These are phyloP conservation scores for Scaptomyza parva DNA, from an alignment of 2,888 invertebrate genomes.

Conservation along the genomic window DNA sequence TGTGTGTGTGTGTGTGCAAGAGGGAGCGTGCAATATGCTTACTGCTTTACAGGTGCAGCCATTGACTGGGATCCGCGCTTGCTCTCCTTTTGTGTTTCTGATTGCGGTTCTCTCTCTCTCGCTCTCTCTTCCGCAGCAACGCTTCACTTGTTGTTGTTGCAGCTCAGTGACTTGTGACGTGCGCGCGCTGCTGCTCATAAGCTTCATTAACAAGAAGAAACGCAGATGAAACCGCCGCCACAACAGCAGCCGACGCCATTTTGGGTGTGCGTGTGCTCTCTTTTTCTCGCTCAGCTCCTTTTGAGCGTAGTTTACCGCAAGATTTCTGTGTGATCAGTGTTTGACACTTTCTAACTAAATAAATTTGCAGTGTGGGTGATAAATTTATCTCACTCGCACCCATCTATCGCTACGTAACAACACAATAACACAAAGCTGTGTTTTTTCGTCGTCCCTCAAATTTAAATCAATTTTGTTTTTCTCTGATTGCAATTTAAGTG, in stretches of 20 bases:
- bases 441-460: conserved; percentile 44
- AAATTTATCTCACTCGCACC: conserved; percentile 1
- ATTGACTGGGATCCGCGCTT: conserved; percentile 60
- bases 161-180: conserved; percentile 78
- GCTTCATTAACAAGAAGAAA: conserved; percentile 70
- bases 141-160: conserved; percentile 71
- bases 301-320: conserved; percentile 21
- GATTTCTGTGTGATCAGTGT: conserved; percentile 8
- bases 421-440: conserved; percentile 1
- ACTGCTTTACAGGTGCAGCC: conserved; percentile 75
- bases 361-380: conserved; percentile 13
- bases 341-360: conserved; percentile 33
- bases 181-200: conserved; percentile 73
- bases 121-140: conserved; percentile 45
- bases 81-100: conserved; percentile 67
- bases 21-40: conserved; percentile 52
- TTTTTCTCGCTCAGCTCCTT: background rate
- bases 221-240: conserved; percentile 16
- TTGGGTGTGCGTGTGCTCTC: conserved; percentile 38
- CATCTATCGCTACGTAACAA: conserved; percentile 5
- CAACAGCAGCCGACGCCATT: conserved; percentile 55
- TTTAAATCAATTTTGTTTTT: conserved; percentile 67
- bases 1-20: conserved; percentile 16
- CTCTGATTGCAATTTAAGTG: conserved; percentile 76
- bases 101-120: conserved; percentile 37